Evolutionary conservation across 2,888 invertebrate species (phyloP).

Genomic region (Amblyteles armatorius): DNA sequence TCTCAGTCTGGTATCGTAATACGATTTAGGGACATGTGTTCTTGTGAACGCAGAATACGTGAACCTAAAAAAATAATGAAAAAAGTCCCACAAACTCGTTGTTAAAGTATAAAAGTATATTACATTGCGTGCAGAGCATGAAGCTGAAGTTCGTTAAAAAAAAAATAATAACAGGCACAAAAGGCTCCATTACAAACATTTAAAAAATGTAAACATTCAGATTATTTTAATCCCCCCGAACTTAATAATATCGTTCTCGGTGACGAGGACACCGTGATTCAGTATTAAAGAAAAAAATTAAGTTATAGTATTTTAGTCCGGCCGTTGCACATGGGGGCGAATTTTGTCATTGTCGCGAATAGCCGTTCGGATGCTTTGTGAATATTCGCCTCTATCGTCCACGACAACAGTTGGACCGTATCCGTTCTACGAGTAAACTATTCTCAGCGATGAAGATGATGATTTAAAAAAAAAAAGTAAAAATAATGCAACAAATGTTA

Average conservation of each 20-base stretch:
- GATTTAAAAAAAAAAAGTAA: conserved; percentile 34
- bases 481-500: conserved; percentile 59
- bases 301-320: conserved; percentile 67
- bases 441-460: conserved; percentile 37
- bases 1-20: conserved; percentile 64
- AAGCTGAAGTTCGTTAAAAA: conserved; percentile 27
- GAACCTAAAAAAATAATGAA: conserved; percentile 28
- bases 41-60: conserved; percentile 43
- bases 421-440: conserved; percentile 50
- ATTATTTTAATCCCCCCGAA: conserved; percentile 53
- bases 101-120: conserved; percentile 65
- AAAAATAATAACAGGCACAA: conserved; percentile 64
- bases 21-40: conserved; percentile 57
- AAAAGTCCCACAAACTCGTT: conserved; percentile 42
- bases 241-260: conserved; percentile 71
- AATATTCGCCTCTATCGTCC: conserved; percentile 58
- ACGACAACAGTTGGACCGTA: conserved; percentile 48
- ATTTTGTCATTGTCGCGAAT: conserved; percentile 57
- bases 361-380: conserved; percentile 6
- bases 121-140: conserved; percentile 43
- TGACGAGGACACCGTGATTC: conserved; percentile 74
- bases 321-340: conserved; percentile 67
- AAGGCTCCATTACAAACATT: conserved; percentile 54
- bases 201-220: conserved; percentile 56
- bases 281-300: conserved; percentile 76